A percentile compares a stretch with the other conserved stretches of the same genome.
Evolutionary conservation across 2,888 invertebrate genomes (phyloP).

Genomic region (Teleiodes luculella): DNA sequence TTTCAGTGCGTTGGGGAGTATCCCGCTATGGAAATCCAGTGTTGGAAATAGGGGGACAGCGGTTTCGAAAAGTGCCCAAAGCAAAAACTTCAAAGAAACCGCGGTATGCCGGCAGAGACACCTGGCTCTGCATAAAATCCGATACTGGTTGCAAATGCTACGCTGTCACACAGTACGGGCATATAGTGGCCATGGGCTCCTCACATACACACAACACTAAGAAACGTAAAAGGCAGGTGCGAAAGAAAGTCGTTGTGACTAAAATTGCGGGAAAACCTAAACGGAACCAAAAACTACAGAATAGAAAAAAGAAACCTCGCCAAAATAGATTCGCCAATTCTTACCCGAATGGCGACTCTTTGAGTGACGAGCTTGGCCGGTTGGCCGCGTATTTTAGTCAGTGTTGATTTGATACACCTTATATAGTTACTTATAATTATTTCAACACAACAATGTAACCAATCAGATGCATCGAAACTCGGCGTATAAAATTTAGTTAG

Average conservation of each 20-base stretch:
- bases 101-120: slow-evolving; percentile 22
- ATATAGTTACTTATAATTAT: no score
- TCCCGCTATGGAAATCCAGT: slow-evolving; percentile 62
- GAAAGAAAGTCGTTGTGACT: slow-evolving; percentile 1
- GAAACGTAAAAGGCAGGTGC: slow-evolving; percentile 27
- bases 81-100: slow-evolving; percentile 16
- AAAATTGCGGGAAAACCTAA: not conserved
- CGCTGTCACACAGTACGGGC: slow-evolving; percentile 43
- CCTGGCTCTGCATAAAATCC: slow-evolving; percentile 66
- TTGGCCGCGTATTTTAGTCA: slow-evolving; percentile 14
- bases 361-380: slow-evolving; percentile 12
- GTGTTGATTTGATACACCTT: not conserved
- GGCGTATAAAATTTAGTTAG: no score
- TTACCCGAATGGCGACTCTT: slow-evolving; percentile 3
- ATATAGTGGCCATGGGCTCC: slow-evolving; percentile 42
- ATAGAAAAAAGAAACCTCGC: not conserved
- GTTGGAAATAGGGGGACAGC: slow-evolving; percentile 51
- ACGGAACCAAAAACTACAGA: not conserved
- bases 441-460: no score
- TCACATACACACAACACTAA: slow-evolving; percentile 42
- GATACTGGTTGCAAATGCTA: slow-evolving; percentile 59
- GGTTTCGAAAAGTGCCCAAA: slow-evolving; percentile 46
- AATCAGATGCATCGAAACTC: no score
- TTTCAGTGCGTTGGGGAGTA: slow-evolving; percentile 58
- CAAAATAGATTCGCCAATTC: not conserved